Base-by-base conservation (phyloP, 1,140 invertebrate species). In the Leptinotarsa texana region DNA sequence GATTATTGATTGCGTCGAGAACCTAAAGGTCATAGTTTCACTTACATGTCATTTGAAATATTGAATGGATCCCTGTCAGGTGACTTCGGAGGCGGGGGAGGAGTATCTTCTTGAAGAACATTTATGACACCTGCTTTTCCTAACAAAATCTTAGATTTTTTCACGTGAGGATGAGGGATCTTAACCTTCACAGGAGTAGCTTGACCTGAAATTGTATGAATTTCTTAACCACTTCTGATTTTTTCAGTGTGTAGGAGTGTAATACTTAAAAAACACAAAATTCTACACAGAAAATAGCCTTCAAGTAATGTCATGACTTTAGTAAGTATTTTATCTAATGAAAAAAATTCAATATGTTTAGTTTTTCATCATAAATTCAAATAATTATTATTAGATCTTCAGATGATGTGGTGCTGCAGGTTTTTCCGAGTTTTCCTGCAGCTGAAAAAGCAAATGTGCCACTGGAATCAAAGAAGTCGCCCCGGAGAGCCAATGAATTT, bases 21-120 rank as follows among this genome's bases (percentile, higher is more conserved):
- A 42, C 33, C 33, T 42, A 0, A 42, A 42, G 33, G 33, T 11
- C 33, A 42, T 42, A 42, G 33, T 11, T 62, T 21, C 74, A 88
- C 88, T 87, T 84, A 91, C 88, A 97, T 95, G 84, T 99, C 98
- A 87, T 99, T 99, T 1, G 97, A 98, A 77, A 99, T 93, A 86
- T 99, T 99, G 85, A 98, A 99, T 6, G 96, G 96, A 91, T 99
- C 97, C 80, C 96, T 90, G 79, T 98, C 94, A 0, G 93, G 93
- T 3, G 93, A 95, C 81, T 94, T 95, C 0, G 95, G 94, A 57
- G 95, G 94, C 1, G 96, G 95, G 0, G 94, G 94, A 1, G 95
- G 94, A 0, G 93, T 91, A 82, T 96, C 95, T 83, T 97, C 95
- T 82, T 97, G 95, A 15, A 97, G 86, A 2, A 97, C 95, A 83